phyloP scores from a whole-genome alignment of 2,797 vertebrate species.

The Oreochromis grahami region DNA sequence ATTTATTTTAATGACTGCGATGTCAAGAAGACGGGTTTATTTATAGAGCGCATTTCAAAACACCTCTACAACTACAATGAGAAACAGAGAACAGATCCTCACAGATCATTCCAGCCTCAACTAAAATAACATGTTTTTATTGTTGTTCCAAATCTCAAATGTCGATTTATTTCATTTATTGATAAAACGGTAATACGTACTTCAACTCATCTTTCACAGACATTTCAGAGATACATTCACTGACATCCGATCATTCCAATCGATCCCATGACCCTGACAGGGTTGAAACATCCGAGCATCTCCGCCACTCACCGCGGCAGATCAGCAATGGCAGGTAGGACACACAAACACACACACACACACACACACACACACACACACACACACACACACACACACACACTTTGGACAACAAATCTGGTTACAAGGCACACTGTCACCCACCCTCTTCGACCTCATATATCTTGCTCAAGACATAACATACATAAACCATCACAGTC shows the following conservation, averaged over 20 bases:
- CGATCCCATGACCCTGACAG: slow-evolving; percentile 91
- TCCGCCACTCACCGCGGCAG: slow-evolving; percentile 90
- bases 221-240: slow-evolving; percentile 99
- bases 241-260: slow-evolving; percentile 97
- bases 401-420: slow-evolving; percentile 11
- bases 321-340: slow-evolving; percentile 94
- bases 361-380: neutral
- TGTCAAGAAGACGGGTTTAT: neutral
- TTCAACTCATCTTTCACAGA: slow-evolving; percentile 78
- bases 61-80: neutral
- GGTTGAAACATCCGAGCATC: slow-evolving; percentile 88
- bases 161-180: neutral
- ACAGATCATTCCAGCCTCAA: neutral
- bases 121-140: neutral
- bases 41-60: neutral
- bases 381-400: neutral
- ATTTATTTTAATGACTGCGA: neutral
- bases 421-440: slow-evolving; percentile 13
- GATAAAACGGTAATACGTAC: slow-evolving; percentile 3
- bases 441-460: slow-evolving; percentile 9
- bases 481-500: slow-evolving; percentile 58
- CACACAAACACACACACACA: neutral
- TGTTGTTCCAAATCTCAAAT: neutral
- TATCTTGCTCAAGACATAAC: slow-evolving; percentile 46
- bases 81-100: neutral